Conservation (phyloP, 2,113 vertebrate species). For the Phalacrocorax aristotelis region DNA sequence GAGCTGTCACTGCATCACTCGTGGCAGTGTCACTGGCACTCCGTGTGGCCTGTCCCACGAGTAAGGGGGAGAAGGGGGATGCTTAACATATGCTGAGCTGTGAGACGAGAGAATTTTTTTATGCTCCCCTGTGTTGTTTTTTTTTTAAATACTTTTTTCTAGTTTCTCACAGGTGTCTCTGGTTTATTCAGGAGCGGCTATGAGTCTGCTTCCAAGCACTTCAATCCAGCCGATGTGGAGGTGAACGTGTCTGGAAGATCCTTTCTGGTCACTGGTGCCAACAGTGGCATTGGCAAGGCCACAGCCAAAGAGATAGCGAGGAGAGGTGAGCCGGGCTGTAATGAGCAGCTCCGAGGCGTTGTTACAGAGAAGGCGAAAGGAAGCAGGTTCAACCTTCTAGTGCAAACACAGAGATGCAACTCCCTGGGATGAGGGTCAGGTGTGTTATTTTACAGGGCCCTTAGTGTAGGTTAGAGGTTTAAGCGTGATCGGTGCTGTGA, state of each 20-base stretch:
- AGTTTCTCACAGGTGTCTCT: not conserved
- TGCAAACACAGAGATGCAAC: fast-evolving
- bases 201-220: constrained; percentile 76
- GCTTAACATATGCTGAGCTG: fast-evolving
- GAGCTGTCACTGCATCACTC: fast-evolving
- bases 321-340: constrained; percentile 62
- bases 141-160: fast-evolving
- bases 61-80: fast-evolving
- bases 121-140: not conserved
- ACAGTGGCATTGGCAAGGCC: constrained; percentile 84
- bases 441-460: not conserved
- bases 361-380: not conserved
- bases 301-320: constrained; percentile 76
- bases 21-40: fast-evolving
- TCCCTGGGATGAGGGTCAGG: fast-evolving
- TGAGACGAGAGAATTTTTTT: not conserved
- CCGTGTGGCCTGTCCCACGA: not conserved
- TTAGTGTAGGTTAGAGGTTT: not conserved
- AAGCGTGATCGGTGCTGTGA: not conserved
- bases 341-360: fast-evolving
- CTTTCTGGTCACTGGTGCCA: constrained; percentile 80
- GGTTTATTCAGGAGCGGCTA: constrained; percentile 73
- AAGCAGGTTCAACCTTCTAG: not conserved
- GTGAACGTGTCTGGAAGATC: constrained; percentile 76
- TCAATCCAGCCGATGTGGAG: constrained; percentile 74